These are phyloP conservation scores for Notiomystis cincta DNA, from an alignment of 2,113 vertebrate species.

Conservation along the genomic window DNA sequence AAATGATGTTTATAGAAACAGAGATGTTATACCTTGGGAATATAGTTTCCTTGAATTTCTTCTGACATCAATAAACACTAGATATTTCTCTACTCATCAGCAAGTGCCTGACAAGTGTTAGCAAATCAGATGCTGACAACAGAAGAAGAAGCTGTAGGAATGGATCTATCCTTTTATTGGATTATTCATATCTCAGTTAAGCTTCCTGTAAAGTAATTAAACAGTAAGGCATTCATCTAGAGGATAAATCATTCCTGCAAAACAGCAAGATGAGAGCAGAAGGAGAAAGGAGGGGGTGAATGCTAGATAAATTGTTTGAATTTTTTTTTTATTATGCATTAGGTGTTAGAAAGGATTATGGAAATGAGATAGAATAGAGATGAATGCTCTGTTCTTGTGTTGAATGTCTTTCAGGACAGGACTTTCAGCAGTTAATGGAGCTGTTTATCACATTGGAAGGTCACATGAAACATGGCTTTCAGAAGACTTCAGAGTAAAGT, in stretches of 20 bases:
- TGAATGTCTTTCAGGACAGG: background rate
- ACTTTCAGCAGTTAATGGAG: conserved; percentile 6
- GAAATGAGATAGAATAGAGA: conserved; percentile 18
- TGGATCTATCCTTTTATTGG: background rate
- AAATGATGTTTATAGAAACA: background rate
- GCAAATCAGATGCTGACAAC: background rate
- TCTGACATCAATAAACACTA: background rate
- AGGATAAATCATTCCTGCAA: conserved; percentile 12
- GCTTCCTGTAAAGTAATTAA: conserved; percentile 18
- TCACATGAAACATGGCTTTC: background rate
- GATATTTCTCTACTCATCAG: background rate
- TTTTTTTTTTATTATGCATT: conserved; percentile 1
- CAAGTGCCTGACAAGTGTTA: background rate
- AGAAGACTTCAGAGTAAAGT: background rate
- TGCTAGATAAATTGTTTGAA: background rate
- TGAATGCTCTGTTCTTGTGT: background rate
- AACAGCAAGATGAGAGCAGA: background rate
- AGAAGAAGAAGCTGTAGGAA: background rate
- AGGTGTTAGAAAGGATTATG: conserved; percentile 21
- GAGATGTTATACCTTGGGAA: background rate
- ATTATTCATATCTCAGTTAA: conserved; percentile 25
- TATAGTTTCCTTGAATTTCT: background rate
- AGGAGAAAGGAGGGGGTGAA: background rate
- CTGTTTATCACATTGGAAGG: conserved; percentile 20
- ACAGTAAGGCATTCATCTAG: background rate